Conservation (phyloP, 2,113 vertebrate genomes). For the Ifrita kowaldi region DNA sequence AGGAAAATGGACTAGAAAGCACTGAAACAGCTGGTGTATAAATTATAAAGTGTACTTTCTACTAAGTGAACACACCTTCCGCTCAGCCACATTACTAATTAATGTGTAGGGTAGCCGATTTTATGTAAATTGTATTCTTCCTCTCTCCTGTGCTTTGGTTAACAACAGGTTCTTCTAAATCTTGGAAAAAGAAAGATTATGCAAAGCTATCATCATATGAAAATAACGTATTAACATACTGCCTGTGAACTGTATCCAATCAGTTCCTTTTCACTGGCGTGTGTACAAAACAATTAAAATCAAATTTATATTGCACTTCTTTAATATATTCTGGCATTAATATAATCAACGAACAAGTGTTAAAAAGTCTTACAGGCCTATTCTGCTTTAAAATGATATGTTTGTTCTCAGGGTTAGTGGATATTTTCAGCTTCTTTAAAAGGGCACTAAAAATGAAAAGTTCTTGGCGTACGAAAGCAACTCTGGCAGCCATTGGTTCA, state of each 20-base stretch:
- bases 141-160: conserved; percentile 90
- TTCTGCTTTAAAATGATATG: conserved; percentile 85
- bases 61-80: conserved; percentile 98
- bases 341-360: conserved; percentile 92
- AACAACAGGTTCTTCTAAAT: conserved; percentile 95
- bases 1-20: conserved; percentile 93
- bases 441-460: conserved; percentile 19
- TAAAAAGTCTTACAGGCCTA: conserved; percentile 87
- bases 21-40: conserved; percentile 99
- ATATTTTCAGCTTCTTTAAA: conserved; percentile 51
- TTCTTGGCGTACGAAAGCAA: rapidly evolving
- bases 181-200: conserved; percentile 92
- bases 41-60: conserved; percentile 99
- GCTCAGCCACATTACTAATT: conserved; percentile 98
- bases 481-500: background rate
- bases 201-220: conserved; percentile 99
- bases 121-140: conserved; percentile 96
- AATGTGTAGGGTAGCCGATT: conserved; percentile 94
- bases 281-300: conserved; percentile 99
- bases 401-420: conserved; percentile 50
- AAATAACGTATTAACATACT: conserved; percentile 99
- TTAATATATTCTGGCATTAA: conserved; percentile 96
- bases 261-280: conserved; percentile 99
- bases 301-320: conserved; percentile 97
- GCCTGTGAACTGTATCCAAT: conserved; percentile 99